Evolutionary conservation across 2,113 vertebrate species (phyloP).

Genomic region (Otus sunia): DNA sequence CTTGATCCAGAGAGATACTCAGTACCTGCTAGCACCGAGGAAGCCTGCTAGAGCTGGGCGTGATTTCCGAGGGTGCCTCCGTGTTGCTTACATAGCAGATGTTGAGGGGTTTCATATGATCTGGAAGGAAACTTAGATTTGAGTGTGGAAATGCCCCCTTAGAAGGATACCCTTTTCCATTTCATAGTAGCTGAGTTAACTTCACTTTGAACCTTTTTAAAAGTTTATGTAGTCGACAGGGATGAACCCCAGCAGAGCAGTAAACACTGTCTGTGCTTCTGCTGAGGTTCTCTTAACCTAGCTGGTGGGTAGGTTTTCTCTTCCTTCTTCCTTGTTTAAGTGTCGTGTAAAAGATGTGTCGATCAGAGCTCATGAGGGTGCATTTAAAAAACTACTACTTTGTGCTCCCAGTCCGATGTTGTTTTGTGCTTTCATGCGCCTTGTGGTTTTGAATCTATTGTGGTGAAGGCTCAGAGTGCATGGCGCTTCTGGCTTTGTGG

Average conservation of each 20-base stretch:
- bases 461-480: background rate
- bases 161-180: rapidly evolving
- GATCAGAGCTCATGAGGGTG: background rate
- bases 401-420: background rate
- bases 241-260: background rate
- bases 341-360: background rate
- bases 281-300: background rate
- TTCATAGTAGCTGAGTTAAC: background rate
- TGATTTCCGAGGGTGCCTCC: rapidly evolving
- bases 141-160: background rate
- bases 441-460: background rate
- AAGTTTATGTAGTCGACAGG: rapidly evolving
- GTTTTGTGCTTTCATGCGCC: background rate
- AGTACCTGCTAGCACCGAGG: no score
- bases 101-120: rapidly evolving
- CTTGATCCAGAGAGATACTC: background rate
- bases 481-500: background rate
- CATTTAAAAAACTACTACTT: rapidly evolving
- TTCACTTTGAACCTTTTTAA: background rate
- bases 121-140: rapidly evolving
- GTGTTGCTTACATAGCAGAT: rapidly evolving
- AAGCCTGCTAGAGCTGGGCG: background rate
- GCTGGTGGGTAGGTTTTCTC: background rate
- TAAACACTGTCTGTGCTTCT: background rate
- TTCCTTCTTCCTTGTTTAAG: background rate